phyloP scores from a whole-genome alignment of 2,888 invertebrate species.

The Ophion costatus region DNA sequence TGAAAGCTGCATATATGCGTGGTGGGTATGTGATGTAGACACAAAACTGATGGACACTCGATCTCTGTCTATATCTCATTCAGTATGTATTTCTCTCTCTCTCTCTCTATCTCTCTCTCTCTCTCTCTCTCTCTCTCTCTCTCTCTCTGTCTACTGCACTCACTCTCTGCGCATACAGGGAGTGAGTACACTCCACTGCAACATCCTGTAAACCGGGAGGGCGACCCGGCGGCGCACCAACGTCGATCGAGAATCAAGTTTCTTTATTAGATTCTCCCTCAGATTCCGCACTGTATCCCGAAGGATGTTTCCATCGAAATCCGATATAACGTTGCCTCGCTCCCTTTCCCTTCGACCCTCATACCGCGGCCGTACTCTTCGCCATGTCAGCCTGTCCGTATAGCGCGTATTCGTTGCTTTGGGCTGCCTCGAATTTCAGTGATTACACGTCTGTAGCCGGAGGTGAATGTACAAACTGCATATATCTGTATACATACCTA shows the following conservation, averaged over 20 bases:
- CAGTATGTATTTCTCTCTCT: slow-evolving; percentile 6
- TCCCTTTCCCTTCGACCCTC: background rate
- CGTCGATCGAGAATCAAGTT: slow-evolving; percentile 67
- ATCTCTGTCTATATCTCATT: slow-evolving; percentile 32
- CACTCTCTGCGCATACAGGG: slow-evolving; percentile 17
- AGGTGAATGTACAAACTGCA: slow-evolving; percentile 27
- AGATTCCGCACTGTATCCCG: slow-evolving; percentile 60
- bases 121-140: slow-evolving; percentile 42
- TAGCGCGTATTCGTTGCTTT: slow-evolving; percentile 15
- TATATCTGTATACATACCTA: background rate
- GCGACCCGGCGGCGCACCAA: slow-evolving; percentile 31
- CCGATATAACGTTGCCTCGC: slow-evolving; percentile 58
- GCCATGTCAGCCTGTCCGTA: slow-evolving; percentile 19
- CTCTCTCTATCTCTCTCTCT: slow-evolving; percentile 14
- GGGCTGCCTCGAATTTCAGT: slow-evolving; percentile 65
- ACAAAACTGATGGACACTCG: slow-evolving; percentile 16
- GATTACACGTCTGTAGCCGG: slow-evolving; percentile 63
- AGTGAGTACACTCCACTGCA: slow-evolving; percentile 22
- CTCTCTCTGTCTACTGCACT: slow-evolving; percentile 31
- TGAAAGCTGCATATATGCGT: background rate
- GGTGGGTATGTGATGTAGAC: background rate
- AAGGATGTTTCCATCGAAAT: slow-evolving; percentile 67
- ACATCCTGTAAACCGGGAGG: background rate
- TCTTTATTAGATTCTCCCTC: slow-evolving; percentile 66
- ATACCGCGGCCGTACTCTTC: no score